These are phyloP conservation scores for Acrobasis suavella DNA, from an alignment of 2,888 invertebrate genomes.

Conservation along the genomic window DNA sequence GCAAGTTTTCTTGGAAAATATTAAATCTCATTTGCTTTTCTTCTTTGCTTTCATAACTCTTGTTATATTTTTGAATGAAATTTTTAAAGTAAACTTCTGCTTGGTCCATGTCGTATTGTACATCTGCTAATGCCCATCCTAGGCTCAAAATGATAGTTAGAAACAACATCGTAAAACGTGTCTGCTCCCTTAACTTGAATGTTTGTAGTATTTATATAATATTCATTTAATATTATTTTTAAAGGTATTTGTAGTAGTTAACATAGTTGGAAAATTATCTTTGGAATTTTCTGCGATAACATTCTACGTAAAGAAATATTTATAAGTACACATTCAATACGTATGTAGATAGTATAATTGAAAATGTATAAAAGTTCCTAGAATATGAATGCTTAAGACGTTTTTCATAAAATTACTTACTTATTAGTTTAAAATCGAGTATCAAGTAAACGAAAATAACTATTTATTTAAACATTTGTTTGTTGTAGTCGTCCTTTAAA, in stretches of 20 bases:
- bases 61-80: slow-evolving; percentile 3
- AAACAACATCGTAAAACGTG: neutral
- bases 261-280: neutral
- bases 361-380: neutral
- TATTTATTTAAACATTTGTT: too few species aligned
- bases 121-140: neutral
- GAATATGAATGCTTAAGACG: neutral
- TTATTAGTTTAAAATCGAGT: too few species aligned
- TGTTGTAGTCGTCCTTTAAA: too few species aligned
- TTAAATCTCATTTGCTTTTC: slow-evolving; percentile 18
- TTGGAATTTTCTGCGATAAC: neutral
- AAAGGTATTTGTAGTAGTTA: neutral
- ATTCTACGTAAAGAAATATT: neutral
- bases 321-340: too few species aligned
- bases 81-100: slow-evolving; percentile 4
- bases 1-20: slow-evolving; percentile 11
- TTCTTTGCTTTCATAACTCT: neutral
- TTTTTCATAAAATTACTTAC: too few species aligned
- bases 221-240: neutral
- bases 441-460: too few species aligned
- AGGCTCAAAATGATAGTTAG: neutral
- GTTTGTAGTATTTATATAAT: neutral
- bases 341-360: neutral
- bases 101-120: slow-evolving; percentile 1
- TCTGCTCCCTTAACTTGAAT: neutral